Evolutionary conservation across 2,797 vertebrate species (phyloP), one percentile per base, ranked within the genome.

Genomic region (Ctenopoma multispine): DNA sequence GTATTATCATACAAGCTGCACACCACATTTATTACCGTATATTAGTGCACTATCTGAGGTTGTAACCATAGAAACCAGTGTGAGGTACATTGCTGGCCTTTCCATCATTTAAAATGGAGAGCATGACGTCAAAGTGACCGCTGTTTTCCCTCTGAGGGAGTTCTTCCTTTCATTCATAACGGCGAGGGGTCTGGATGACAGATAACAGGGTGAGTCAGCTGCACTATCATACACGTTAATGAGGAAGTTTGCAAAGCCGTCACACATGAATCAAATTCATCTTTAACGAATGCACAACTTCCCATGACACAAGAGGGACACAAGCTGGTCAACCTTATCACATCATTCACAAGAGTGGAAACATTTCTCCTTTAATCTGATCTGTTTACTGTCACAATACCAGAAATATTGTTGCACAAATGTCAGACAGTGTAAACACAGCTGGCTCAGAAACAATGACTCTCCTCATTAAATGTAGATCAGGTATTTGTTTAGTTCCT

Each of bases 11-110:
- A 75, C 76, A 77, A 79, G 85, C 74, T 72, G 72, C 64, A 74
- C 76, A 59, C 69, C 63, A 79, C 77, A 86, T 90, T 84, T 90
- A 87, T 82, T 86, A 77, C 4, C 5, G 63, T 68, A 70, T 83
- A 86, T 84, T 84, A 73, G 75, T 69, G 77, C 64, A 69, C 65
- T 79, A 66, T 89, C 80, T 80, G 75, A 78, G 80, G 85, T 82
- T 84, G 92, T 95, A 80, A 72, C 93, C 90, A 93, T 93, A 84
- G 91, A 77, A 92, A 94, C 93, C 66, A 55, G 70, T 18, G 48
- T 68, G 86, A 84, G 78, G 82, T 64, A 76, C 80, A 79, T 77
- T 20, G 36, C 72, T 83, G 87, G 84, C 89, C 88, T 92, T 90
- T 89, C 87, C 84, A 77, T 90, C 88, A 82, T 89, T 92, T 89